phyloP scores from a whole-genome alignment of 2,888 invertebrate genomes.

The Acrocera orbiculus region DNA sequence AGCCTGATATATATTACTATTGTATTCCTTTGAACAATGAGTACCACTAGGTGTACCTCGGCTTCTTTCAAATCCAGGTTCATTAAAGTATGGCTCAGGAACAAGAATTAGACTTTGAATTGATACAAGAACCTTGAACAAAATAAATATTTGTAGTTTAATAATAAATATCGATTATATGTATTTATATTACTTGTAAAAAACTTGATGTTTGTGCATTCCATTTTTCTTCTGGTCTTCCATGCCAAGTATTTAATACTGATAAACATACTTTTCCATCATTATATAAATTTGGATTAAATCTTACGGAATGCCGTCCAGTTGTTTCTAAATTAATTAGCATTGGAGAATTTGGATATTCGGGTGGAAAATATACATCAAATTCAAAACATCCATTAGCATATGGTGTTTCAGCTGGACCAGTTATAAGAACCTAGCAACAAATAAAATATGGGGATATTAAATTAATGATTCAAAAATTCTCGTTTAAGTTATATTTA shows the following conservation, averaged over 20 bases:
- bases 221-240: constrained; percentile 93
- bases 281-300: constrained; percentile 87
- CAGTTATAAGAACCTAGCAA: constrained; percentile 67
- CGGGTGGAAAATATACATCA: constrained; percentile 78
- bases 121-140: constrained; percentile 61
- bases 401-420: constrained; percentile 81
- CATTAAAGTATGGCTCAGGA: constrained; percentile 88
- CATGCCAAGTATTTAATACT: constrained; percentile 92
- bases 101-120: constrained; percentile 85
- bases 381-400: constrained; percentile 84
- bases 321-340: constrained; percentile 81
- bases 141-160: constrained; percentile 1
- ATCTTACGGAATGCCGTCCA: constrained; percentile 72
- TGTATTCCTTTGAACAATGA: constrained; percentile 82
- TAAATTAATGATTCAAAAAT: neutral
- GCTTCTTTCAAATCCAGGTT: constrained; percentile 83
- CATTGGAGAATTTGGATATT: constrained; percentile 71
- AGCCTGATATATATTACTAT: constrained; percentile 87
- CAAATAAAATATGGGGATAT: constrained; percentile 1
- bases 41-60: constrained; percentile 76
- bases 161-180: neutral
- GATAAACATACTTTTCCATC: constrained; percentile 92
- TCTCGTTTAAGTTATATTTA: neutral
- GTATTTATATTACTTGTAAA: constrained; percentile 39
- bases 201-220: constrained; percentile 91